Conservation (phyloP, 2,113 vertebrate species). For the Rhodinocichla rosea region DNA sequence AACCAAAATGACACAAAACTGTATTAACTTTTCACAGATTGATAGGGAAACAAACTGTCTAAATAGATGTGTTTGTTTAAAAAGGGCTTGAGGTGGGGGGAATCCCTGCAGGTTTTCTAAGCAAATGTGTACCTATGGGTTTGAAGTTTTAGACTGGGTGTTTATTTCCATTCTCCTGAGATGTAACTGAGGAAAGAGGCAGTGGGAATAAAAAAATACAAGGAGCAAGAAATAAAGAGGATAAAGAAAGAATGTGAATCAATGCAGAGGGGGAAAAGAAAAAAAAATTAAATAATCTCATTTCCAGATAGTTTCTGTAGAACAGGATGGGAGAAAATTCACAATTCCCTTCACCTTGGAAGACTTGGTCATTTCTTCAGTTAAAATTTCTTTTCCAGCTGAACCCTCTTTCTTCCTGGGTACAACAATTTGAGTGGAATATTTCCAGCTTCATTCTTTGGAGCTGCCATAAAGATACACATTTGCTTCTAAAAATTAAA, state of each 20-base stretch:
- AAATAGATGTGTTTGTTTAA: background rate
- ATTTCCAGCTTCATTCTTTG: background rate
- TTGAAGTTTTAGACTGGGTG: background rate
- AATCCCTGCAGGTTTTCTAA: background rate
- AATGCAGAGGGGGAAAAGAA: background rate
- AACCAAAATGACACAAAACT: constrained; percentile 39
- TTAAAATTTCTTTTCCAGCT: background rate
- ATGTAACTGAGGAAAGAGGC: background rate
- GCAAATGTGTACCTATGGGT: background rate
- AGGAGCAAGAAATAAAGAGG: background rate
- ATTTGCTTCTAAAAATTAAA: background rate
- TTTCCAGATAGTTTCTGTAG: background rate
- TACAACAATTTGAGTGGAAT: background rate
- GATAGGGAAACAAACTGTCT: constrained; percentile 37
- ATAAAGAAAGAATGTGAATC: background rate
- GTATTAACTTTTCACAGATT: constrained; percentile 47
- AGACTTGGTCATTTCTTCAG: background rate
- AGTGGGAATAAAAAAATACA: background rate
- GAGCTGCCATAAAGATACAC: background rate
- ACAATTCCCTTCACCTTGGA: background rate
- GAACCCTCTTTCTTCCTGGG: background rate
- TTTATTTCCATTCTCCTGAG: background rate
- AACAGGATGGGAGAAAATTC: background rate
- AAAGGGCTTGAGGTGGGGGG: background rate
- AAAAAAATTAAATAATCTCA: background rate